Evolutionary conservation across 1,140 invertebrate species (phyloP), one percentile per base, ranked within the genome.

Genomic region (Kradibia gibbosae): DNA sequence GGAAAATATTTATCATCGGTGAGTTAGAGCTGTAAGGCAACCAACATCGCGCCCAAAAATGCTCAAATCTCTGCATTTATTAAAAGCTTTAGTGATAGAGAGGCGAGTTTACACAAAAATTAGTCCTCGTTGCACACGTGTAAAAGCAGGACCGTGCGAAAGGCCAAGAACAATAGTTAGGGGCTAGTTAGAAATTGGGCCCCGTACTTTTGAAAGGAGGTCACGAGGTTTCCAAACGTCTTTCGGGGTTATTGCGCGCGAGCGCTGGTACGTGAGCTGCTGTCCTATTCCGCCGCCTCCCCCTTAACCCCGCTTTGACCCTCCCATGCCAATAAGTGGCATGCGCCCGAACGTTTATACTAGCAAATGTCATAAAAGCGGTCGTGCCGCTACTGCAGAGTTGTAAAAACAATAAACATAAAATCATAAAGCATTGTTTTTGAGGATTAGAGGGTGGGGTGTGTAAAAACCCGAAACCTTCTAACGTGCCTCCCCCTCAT

Each of bases 401-500:
- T 85, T 81, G 81, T 85, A 87, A 85, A 85, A 86, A 87, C 84
- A 86, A 87, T 87, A 87, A 85, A 86, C 84, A 86, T 86, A 85
- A 87, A 86, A 84, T 76, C 86, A 84, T 85, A 86, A 87, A 88
- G 80, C 78, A 85, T 87, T 85, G 85, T 87, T 83, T 53, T 60
- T 28, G 78, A 10, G 75, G 75, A 82, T 78, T 72, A 78, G 31
- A 55, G 39, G 65, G 39, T 15, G 74, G 25, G 15, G 20, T 48
- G 31, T 55, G 83, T 84, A 85, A 87, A 87, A 87, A 85, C 75
- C 83, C 81, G 60, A 75, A 34, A 25, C 60, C 36, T 25, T 1
- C 22, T 2, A 53, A n/a, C 0, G 39, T 50, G 20, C 11, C 31
- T 25, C 28, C 45, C n/a, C 7, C 45, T 36, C 31, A 20, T 11